Base-by-base conservation (phyloP, 2,888 invertebrate species). In the Drosophila mercatorum region DNA sequence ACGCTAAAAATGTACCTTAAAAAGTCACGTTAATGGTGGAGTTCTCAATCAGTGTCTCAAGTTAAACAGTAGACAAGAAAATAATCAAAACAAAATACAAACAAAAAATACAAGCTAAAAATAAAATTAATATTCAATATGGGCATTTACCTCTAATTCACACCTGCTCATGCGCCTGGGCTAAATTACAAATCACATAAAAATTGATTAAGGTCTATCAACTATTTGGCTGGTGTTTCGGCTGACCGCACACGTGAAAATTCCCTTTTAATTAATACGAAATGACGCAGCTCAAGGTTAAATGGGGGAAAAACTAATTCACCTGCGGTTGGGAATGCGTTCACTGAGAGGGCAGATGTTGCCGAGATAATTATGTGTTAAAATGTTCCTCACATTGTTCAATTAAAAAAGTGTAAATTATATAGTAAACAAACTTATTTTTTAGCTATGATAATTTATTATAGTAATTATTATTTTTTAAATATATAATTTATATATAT, bases 211-310 rank as follows among this genome's bases (percentile, higher is more conserved):
- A 40, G 52, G 34, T 40, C 34, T 34, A 49, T 55, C 44, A 58
- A 26, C 55, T 41, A 53, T 43, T 61, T 62, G 60, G 63, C 47
- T 49, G 38, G 52, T 41, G 55, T 56, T 61, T 40, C 26, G 61
- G 64, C 47, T 49, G 73, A 77, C 22, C 47, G 73, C 57, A 34
- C 62, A 26, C 12, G 28, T 40, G 41, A 77, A 61, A 63, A 52
- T 59, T 64, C 34, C 67, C 69, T 31, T 5, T 2, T 28, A 53
- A 53, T 53, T 53, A 53, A 53, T 59, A 43, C 34, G 46, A 22
- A 31, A 38, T 59, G 72, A 62, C 67, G 52, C 38, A 49, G 12
- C 5, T 4, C 3, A 28, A 36, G 8, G 46, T 53, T 26, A 41
- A 28, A 41, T 22, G 10, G 26, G 26, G 28, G 7, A 34, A 59